Base-by-base conservation (phyloP, 64 coral and sea anemone species). In the Porites lutea region DNA sequence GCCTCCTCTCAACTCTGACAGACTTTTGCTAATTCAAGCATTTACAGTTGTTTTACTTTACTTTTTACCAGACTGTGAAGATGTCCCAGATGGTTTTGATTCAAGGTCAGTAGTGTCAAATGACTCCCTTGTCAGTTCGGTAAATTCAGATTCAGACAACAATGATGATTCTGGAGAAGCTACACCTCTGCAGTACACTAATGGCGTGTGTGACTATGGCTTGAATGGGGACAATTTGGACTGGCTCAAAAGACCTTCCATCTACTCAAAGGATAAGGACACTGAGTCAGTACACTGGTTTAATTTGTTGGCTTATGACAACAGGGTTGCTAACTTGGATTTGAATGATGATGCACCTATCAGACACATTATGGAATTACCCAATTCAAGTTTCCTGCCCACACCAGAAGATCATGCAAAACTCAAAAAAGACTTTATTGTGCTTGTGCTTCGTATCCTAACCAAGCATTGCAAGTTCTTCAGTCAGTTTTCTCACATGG, bases 171-270 rank as follows among this genome's bases (percentile, higher is more conserved):
- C 71, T 74, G 45, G 71, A 46, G 15, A 27, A 74, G 47, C 14
- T 74, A 74, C 37, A 3, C 71, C 71, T 27, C 43, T 82, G 52
- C 53, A 82, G 61, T 47, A 60, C 27, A 55, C 53, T 11, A 55
- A n/a, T 55, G 79, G 44, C 19, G 57, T 62, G 2, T 63, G 57
- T 64, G 79, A 82, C 54, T 82, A 82, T 82, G 79, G 79, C 12
- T 59, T 82, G 53, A 79, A 79, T 79, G 79, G 79, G 7, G 55
- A 63, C n/a, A 82, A 82, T 58, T 7, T 82, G 57, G 79, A 82
- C 57, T 82, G 79, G 79, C 58, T 82, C n/a, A 60, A 23, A 61
- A 82, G 79, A 58, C 79, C 79, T 21, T 82, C 57, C 59, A 82
- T 37, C 45, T 82, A 82, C 54, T 82, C 79, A 11, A 58, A 55